Percentiles rank a stretch among this genome's conserved stretches.
These are phyloP conservation scores for Neopelma chrysocephalum DNA, from an alignment of 2,797 vertebrate species.

Conservation along the genomic window DNA sequence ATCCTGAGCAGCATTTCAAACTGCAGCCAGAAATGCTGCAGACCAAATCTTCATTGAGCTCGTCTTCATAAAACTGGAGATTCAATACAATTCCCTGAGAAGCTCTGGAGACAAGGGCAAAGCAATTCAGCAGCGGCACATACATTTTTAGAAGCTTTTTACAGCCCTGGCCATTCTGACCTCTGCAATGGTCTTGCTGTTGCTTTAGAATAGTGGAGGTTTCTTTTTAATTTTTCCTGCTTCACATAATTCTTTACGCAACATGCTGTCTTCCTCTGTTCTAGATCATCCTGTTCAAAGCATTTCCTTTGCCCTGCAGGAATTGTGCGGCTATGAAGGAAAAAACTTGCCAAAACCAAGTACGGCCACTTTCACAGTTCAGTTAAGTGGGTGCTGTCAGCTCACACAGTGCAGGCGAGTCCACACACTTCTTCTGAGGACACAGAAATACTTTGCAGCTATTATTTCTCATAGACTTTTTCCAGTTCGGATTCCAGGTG, in stretches of 20 bases:
- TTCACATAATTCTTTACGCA: neutral
- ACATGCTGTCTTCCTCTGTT: neutral
- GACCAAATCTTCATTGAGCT: constrained; percentile 1
- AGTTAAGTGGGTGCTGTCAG: neutral
- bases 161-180: constrained; percentile 16
- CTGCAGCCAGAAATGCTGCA: neutral
- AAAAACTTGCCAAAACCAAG: neutral
- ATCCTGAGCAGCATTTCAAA: neutral
- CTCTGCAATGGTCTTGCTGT: neutral
- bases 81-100: constrained; percentile 36
- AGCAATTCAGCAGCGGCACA: constrained; percentile 8
- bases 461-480: neutral
- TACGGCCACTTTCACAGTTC: neutral
- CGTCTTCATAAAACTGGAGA: constrained; percentile 19
- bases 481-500: neutral
- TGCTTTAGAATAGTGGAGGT: neutral
- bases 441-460: neutral
- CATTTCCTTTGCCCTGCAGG: neutral
- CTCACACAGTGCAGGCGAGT: fast-evolving
- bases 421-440: neutral
- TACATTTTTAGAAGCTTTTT: constrained; percentile 54
- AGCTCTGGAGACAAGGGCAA: constrained; percentile 35
- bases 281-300: neutral
- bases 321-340: neutral
- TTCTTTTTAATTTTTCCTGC: neutral